Percentiles rank a stretch among this genome's conserved stretches.
phyloP scores from a whole-genome alignment of 2,113 vertebrate species.

The Peromyscus polionotus region DNA sequence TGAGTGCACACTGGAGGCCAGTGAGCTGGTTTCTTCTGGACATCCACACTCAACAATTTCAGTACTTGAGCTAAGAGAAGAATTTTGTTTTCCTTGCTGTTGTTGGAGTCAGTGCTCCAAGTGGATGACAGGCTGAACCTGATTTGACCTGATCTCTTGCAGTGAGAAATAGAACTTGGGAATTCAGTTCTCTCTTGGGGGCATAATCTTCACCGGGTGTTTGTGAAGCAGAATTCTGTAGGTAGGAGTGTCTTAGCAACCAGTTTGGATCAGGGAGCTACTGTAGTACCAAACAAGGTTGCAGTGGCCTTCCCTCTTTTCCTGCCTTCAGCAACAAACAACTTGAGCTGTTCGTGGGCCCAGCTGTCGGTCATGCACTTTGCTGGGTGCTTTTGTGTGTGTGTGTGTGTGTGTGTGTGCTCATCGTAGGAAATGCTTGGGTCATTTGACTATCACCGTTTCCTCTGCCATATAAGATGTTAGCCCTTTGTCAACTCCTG shows the following conservation, averaged over 20 bases:
- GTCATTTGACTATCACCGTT: slow-evolving; percentile 59
- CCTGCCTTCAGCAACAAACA: slow-evolving; percentile 2
- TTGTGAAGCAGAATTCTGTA: slow-evolving; percentile 68
- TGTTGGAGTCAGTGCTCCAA: not conserved
- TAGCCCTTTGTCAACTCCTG: slow-evolving; percentile 70
- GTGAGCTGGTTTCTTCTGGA: slow-evolving; percentile 44
- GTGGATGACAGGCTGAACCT: slow-evolving; percentile 20
- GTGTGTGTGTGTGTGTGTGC: not conserved
- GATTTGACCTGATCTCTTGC: slow-evolving; percentile 67
- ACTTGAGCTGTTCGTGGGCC: not conserved
- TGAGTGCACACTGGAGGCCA: not conserved
- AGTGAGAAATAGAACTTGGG: slow-evolving; percentile 61
- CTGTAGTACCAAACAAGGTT: not conserved
- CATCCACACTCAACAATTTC: not conserved
- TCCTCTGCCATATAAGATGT: slow-evolving; percentile 45
- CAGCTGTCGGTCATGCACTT: slow-evolving; percentile 1
- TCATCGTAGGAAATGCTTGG: slow-evolving; percentile 42
- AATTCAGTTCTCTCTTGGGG: slow-evolving; percentile 73
- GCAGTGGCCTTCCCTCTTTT: slow-evolving; percentile 44
- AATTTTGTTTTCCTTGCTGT: slow-evolving; percentile 39
- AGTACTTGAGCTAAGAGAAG: slow-evolving; percentile 42
- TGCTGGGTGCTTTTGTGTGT: not conserved
- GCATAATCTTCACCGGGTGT: slow-evolving; percentile 28
- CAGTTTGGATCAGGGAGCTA: slow-evolving; percentile 32
- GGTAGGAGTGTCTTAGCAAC: slow-evolving; percentile 61